These are phyloP conservation scores for Cheiracanthium punctorium DNA, from an alignment of 2,888 invertebrate genomes.

Conservation along the genomic window DNA sequence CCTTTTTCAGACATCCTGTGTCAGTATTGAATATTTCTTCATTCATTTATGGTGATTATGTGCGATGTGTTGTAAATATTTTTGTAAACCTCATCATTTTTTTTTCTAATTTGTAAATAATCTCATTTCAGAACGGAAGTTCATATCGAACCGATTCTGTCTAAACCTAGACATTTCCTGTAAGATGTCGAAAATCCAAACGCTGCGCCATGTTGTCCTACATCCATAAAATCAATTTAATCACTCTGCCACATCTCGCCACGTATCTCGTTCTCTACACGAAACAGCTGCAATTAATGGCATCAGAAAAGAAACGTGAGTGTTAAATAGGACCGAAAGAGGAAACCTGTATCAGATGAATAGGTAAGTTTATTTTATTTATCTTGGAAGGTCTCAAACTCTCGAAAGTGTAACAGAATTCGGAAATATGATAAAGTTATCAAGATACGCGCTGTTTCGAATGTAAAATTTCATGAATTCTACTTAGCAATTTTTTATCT, in stretches of 20 bases:
- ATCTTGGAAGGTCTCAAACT: too few relatives aligned
- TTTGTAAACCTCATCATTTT: too few relatives aligned
- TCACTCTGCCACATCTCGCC: conserved; percentile 41
- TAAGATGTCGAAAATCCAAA: conserved; percentile 27
- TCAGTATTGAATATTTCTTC: conserved; percentile 1
- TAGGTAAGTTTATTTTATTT: background rate
- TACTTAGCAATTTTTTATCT: too few relatives aligned
- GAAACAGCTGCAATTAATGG: conserved; percentile 31
- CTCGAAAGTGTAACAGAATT: too few relatives aligned
- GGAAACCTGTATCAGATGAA: background rate
- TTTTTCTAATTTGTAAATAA: too few relatives aligned
- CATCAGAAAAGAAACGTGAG: background rate
- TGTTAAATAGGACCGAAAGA: background rate
- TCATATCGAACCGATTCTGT: conserved; percentile 57
- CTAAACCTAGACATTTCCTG: conserved; percentile 16
- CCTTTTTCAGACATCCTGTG: too few relatives aligned
- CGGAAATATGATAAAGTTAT: too few relatives aligned
- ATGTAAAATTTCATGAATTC: too few relatives aligned
- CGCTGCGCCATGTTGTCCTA: conserved; percentile 48
- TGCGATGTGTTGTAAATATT: too few relatives aligned
- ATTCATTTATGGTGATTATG: too few relatives aligned
- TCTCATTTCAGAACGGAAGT: conserved; percentile 14
- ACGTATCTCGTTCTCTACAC: conserved; percentile 52
- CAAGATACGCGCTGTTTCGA: too few relatives aligned
- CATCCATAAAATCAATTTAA: conserved; percentile 58